Percentiles rank a stretch among this genome's conserved stretches.
Conservation (phyloP, 2,888 invertebrate genomes). For the Stenchaetothrips biformis region DNA sequence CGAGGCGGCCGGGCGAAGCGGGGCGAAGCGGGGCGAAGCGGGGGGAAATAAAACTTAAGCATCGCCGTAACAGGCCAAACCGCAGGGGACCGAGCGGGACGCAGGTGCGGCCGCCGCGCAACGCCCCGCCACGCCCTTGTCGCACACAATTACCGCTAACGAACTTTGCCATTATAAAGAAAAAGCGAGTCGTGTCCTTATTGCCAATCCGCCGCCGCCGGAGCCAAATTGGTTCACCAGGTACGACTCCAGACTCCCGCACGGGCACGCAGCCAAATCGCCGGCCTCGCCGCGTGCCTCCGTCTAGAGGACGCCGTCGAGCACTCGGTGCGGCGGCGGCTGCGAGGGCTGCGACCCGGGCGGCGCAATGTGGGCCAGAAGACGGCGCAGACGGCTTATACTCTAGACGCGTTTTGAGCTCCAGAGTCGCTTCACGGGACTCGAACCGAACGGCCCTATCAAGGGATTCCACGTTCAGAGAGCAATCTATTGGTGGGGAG, state of each 20-base stretch:
- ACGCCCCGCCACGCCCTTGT: neutral
- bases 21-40: neutral
- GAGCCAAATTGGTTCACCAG: slow-evolving; percentile 2
- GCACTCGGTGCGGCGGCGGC: no score
- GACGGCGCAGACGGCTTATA: no score
- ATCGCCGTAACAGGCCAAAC: neutral
- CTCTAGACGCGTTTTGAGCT: no score
- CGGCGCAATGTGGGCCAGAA: no score
- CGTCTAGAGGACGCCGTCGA: no score
- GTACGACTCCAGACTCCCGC: neutral
- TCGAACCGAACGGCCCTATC: no score
- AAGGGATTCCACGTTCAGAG: no score
- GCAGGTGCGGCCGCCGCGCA: neutral
- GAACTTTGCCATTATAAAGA: neutral
- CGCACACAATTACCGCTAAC: neutral
- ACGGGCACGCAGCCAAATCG: neutral
- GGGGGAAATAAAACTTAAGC: neutral
- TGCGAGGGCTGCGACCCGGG: no score
- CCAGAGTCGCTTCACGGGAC: no score
- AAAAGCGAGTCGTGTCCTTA: neutral
- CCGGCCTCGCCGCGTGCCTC: neutral
- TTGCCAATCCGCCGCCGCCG: slow-evolving; percentile 1
- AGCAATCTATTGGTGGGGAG: no score
- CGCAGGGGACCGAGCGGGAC: neutral
- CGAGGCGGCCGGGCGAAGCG: neutral